phyloP scores from a whole-genome alignment of 1,140 invertebrate species.

The Amphibalanus amphitrite region DNA sequence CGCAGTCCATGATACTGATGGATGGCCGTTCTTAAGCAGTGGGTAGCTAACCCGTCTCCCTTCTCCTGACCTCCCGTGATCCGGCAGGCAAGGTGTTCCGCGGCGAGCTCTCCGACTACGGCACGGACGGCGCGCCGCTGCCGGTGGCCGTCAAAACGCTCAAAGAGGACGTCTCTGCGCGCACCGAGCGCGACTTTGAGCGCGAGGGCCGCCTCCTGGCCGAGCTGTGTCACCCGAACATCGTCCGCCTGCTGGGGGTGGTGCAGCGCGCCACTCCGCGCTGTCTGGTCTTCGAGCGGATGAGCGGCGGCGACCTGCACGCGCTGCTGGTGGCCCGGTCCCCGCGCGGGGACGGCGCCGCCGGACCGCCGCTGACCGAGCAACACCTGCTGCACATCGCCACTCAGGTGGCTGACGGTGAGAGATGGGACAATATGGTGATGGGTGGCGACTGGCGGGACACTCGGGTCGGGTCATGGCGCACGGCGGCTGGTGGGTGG shows the following conservation, averaged over 20 bases:
- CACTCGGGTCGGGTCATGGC: no score
- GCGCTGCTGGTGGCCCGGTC: conserved; percentile 10
- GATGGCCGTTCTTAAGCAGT: no score
- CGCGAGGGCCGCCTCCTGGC: conserved; percentile 77
- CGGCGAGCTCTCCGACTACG: conserved; percentile 56
- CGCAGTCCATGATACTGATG: no score
- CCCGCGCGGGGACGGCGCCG: conserved; percentile 10
- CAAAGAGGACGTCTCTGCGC: conserved; percentile 77
- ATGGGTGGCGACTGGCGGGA: conserved; percentile 57
- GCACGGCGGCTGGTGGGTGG: no score
- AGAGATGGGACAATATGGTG: conserved; percentile 43
- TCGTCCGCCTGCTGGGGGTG: conserved; percentile 13
- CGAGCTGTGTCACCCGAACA: conserved; percentile 77
- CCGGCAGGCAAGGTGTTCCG: conserved; percentile 69
- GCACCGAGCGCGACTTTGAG: conserved; percentile 79
- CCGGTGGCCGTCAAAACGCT: conserved; percentile 86
- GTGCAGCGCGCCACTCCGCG: conserved; percentile 6
- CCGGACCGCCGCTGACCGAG: conserved; percentile 4
- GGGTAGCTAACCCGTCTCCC: no score
- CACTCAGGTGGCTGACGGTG: conserved; percentile 18
- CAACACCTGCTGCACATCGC: not conserved
- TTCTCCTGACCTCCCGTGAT: not conserved
- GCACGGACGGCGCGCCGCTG: conserved; percentile 29
- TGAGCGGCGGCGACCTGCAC: conserved; percentile 16
- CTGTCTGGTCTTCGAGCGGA: conserved; percentile 15